phyloP scores from a whole-genome alignment of 2,797 vertebrate genomes.

The Urosaurus nigricauda region DNA sequence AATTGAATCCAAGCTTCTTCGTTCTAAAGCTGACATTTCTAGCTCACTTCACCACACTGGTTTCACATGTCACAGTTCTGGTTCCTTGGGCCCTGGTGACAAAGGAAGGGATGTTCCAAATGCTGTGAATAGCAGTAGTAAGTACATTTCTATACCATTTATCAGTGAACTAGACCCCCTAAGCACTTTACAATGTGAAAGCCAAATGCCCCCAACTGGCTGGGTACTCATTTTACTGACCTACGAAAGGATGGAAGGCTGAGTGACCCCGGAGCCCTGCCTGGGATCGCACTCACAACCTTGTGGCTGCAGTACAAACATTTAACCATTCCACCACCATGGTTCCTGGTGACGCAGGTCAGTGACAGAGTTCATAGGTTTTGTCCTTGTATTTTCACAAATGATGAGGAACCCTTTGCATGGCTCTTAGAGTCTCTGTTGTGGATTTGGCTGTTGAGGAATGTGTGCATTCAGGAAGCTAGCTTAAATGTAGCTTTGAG shows the following conservation, averaged over 20 bases:
- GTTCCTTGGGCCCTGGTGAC: neutral
- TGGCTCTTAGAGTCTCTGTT: neutral
- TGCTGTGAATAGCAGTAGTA: too few relatives aligned
- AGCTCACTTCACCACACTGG: too few relatives aligned
- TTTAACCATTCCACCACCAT: too few relatives aligned
- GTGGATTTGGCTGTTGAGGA: neutral
- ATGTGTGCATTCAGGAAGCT: constrained; percentile 2
- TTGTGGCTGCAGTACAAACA: too few relatives aligned
- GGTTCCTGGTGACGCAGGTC: neutral
- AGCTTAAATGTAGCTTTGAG: constrained; percentile 2
- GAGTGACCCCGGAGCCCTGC: too few relatives aligned
- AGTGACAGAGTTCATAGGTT: neutral
- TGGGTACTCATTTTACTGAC: too few relatives aligned
- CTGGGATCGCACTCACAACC: too few relatives aligned
- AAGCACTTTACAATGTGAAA: too few relatives aligned
- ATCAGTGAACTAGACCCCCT: too few relatives aligned
- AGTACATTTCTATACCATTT: too few relatives aligned
- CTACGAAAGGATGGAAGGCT: too few relatives aligned
- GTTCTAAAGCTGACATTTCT: neutral
- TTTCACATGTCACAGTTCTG: neutral
- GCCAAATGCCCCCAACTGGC: too few relatives aligned
- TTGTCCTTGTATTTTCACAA: neutral
- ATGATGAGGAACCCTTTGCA: neutral
- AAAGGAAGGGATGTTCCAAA: neutral
- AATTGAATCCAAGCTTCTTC: neutral